These are phyloP conservation scores for Gallinago nigripennis DNA, from an alignment of 2,797 vertebrate species.

Conservation along the genomic window DNA sequence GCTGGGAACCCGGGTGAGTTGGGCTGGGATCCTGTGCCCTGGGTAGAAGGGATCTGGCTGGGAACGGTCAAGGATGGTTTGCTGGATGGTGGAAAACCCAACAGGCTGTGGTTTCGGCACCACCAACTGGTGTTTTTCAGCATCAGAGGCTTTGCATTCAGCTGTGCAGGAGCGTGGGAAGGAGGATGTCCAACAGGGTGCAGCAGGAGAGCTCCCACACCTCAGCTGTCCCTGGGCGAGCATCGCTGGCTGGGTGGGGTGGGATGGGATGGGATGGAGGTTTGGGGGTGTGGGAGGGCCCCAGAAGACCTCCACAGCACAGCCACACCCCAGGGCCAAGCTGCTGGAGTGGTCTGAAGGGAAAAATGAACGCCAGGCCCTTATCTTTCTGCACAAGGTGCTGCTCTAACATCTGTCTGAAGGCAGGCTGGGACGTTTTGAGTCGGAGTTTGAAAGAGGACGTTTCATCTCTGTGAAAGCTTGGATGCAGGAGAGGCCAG, in stretches of 20 bases:
- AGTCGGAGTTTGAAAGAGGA: too few relatives aligned
- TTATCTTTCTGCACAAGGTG: background rate
- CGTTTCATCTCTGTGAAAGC: accelerated
- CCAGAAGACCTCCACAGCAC: accelerated
- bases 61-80: background rate
- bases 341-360: background rate
- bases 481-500: background rate
- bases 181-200: too few relatives aligned
- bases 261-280: background rate
- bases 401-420: background rate
- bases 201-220: accelerated
- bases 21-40: accelerated
- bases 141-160: background rate
- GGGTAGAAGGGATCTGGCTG: background rate
- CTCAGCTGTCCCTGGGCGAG: accelerated
- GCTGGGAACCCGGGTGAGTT: background rate
- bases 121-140: background rate
- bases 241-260: background rate
- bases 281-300: background rate
- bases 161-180: background rate
- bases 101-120: accelerated
- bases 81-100: background rate
- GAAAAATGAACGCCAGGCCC: background rate
- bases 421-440: background rate
- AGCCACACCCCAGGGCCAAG: accelerated